Evolutionary conservation across 2,113 vertebrate species (phyloP).

Genomic region (Nicator chloris): DNA sequence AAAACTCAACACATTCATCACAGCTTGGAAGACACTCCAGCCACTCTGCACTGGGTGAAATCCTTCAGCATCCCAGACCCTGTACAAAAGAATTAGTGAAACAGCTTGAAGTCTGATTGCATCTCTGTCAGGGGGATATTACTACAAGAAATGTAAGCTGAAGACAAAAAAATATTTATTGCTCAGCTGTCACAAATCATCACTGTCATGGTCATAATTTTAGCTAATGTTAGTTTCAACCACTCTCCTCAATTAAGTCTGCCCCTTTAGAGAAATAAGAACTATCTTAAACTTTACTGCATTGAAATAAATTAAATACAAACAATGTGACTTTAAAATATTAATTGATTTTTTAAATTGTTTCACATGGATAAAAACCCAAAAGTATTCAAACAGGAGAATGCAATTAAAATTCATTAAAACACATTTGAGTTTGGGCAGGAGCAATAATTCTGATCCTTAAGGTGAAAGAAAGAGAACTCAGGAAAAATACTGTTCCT

Average conservation of each 20-base stretch:
- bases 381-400: neutral
- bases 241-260: neutral
- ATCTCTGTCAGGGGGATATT: neutral
- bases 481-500: neutral
- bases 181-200: neutral
- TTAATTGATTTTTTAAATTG: neutral
- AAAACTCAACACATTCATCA: neutral
- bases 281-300: neutral
- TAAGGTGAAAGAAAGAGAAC: neutral
- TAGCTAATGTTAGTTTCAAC: neutral
- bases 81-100: neutral
- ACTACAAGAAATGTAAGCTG: neutral
- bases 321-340: neutral
- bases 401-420: neutral
- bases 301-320: neutral
- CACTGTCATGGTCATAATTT: neutral
- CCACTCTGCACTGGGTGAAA: neutral
- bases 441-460: neutral
- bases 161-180: neutral
- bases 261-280: neutral
- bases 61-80: neutral
- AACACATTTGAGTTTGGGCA: neutral
- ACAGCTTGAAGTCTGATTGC: neutral
- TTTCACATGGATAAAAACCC: neutral
- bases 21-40: neutral